Evolutionary conservation across 2,113 vertebrate genomes (phyloP).

Genomic region (Paradisaea rubra): DNA sequence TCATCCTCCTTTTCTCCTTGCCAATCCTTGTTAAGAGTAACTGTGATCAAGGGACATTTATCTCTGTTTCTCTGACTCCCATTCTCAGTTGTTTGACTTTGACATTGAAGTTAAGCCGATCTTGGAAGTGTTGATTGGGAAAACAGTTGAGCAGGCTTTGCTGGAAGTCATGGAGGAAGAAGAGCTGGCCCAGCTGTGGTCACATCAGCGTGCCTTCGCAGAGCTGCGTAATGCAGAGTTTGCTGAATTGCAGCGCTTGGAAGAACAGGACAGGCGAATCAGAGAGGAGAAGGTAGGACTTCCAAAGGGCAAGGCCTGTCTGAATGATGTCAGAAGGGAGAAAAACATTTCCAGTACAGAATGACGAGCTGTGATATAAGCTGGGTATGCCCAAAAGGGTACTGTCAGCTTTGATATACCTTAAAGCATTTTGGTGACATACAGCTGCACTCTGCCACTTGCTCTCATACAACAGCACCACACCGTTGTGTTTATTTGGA

Average conservation of each 20-base stretch:
- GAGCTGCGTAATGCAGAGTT: slow-evolving; percentile 74
- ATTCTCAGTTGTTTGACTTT: slow-evolving; percentile 90
- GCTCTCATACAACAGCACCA: not conserved
- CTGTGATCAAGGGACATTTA: not conserved
- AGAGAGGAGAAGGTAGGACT: slow-evolving; percentile 52
- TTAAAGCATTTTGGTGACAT: not conserved
- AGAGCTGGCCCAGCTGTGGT: slow-evolving; percentile 79
- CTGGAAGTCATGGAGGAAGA: slow-evolving; percentile 95
- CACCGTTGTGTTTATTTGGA: not conserved
- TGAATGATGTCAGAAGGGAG: not conserved
- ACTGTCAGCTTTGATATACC: not conserved
- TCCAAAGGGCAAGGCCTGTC: not conserved
- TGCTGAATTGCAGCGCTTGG: slow-evolving; percentile 85
- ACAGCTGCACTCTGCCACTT: not conserved
- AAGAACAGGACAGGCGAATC: slow-evolving; percentile 83
- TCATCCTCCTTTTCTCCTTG: not conserved
- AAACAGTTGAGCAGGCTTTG: slow-evolving; percentile 88
- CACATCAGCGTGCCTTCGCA: slow-evolving; percentile 41
- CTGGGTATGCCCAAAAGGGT: not conserved
- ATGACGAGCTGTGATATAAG: not conserved
- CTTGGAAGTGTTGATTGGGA: slow-evolving; percentile 89
- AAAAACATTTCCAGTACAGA: not conserved
- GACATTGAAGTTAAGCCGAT: slow-evolving; percentile 88
- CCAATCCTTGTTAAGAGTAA: not conserved
- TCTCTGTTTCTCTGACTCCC: not conserved